Percentiles rank a stretch among this genome's conserved stretches.
phyloP scores from a whole-genome alignment of 2,797 vertebrate genomes.

The Tarsius wallacei region DNA sequence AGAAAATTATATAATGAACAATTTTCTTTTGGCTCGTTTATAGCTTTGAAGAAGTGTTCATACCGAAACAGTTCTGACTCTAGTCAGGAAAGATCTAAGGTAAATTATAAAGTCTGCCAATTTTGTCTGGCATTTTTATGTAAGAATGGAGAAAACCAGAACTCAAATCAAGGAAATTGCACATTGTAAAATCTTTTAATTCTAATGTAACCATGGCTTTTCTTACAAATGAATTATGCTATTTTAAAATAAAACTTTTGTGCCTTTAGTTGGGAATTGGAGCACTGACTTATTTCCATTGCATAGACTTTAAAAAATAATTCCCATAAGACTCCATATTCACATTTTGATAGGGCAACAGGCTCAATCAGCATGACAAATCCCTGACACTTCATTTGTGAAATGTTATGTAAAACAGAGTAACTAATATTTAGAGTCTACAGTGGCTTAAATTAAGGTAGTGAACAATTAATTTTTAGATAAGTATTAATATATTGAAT shows the following conservation, averaged over 20 bases:
- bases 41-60: constrained; percentile 7
- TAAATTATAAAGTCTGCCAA: neutral
- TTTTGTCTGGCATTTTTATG: neutral
- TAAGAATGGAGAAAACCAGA: neutral
- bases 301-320: constrained; percentile 9
- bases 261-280: neutral
- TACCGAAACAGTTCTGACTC: neutral
- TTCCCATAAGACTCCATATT: neutral
- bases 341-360: neutral
- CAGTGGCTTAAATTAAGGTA: neutral
- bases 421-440: constrained; percentile 1
- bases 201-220: neutral
- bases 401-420: neutral
- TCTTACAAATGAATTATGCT: neutral
- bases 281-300: constrained; percentile 1
- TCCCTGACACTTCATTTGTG: neutral
- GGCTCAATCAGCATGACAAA: neutral
- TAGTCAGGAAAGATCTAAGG: neutral
- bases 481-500: neutral
- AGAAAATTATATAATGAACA: neutral
- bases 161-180: neutral
- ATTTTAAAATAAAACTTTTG: constrained; percentile 43
- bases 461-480: constrained; percentile 33
- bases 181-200: constrained; percentile 20
- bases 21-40: neutral